phyloP scores from a whole-genome alignment of 2,888 invertebrate genomes.

The Octonoba sinensis region DNA sequence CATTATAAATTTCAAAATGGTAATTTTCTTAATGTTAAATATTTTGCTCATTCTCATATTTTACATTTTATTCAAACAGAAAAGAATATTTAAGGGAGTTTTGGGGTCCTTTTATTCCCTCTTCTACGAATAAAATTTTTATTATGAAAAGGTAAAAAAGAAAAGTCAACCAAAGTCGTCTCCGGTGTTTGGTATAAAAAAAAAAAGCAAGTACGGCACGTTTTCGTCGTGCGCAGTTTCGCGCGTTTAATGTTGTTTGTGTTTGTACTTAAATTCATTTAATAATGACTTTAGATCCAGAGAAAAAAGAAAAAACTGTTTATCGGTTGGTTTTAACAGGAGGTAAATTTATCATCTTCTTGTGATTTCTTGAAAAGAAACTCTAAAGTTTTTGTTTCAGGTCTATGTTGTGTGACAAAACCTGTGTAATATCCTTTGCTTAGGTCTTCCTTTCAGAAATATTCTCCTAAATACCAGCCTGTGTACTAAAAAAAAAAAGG shows the following conservation, averaged over 20 bases:
- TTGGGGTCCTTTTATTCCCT: too few relatives aligned
- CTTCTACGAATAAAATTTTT: too few relatives aligned
- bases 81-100: too few relatives aligned
- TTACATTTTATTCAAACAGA: too few relatives aligned
- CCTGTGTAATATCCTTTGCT: too few relatives aligned
- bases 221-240: constrained; percentile 21
- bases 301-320: constrained; percentile 74
- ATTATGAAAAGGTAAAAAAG: too few relatives aligned
- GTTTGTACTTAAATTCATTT: constrained; percentile 24
- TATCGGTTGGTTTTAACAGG: constrained; percentile 90
- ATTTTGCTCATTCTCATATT: too few relatives aligned
- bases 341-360: constrained; percentile 77
- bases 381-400: neutral
- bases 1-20: too few relatives aligned
- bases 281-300: constrained; percentile 59
- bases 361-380: neutral
- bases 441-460: neutral
- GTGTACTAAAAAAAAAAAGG: too few relatives aligned
- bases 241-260: constrained; percentile 13
- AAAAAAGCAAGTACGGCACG: neutral
- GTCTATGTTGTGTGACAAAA: neutral
- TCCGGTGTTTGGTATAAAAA: neutral
- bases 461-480: too few relatives aligned
- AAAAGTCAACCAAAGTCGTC: neutral
- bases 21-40: too few relatives aligned